Conservation (phyloP, 2,888 invertebrate genomes). For the Margaritifera margaritifera region DNA sequence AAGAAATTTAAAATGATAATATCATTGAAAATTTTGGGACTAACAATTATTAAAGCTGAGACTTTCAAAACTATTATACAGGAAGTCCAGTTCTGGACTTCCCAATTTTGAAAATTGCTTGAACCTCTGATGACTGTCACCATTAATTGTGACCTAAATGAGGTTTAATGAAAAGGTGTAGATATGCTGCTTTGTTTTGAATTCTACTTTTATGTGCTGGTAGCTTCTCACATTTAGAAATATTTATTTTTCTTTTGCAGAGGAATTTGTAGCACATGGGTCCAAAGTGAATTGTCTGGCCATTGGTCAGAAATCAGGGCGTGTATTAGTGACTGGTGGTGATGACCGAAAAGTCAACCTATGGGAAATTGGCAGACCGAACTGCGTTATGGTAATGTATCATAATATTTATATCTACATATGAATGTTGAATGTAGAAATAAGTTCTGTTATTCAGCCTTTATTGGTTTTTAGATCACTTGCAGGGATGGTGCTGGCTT, state of each 20-base stretch:
- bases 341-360: constrained; percentile 97
- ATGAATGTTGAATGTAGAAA: background rate
- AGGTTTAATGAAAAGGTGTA: too few species aligned
- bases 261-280: constrained; percentile 89
- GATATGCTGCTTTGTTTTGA: too few species aligned
- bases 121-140: too few species aligned
- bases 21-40: too few species aligned
- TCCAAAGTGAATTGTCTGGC: constrained; percentile 91
- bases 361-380: constrained; percentile 96
- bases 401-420: constrained; percentile 6
- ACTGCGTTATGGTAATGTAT: constrained; percentile 90
- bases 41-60: too few species aligned
- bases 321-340: constrained; percentile 94
- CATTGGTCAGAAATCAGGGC: constrained; percentile 91
- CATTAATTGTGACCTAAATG: too few species aligned
- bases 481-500: too few species aligned
- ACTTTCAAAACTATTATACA: too few species aligned
- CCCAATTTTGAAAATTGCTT: too few species aligned
- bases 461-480: too few species aligned
- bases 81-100: too few species aligned
- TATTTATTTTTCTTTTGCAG: constrained; percentile 50
- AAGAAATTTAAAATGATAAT: too few species aligned
- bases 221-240: background rate
- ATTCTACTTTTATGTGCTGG: background rate
- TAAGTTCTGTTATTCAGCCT: background rate